A percentile compares a stretch with the other conserved stretches of the same genome.
Evolutionary conservation across 2,113 vertebrate genomes (phyloP).

Genomic region (Capreolus pygargus): DNA sequence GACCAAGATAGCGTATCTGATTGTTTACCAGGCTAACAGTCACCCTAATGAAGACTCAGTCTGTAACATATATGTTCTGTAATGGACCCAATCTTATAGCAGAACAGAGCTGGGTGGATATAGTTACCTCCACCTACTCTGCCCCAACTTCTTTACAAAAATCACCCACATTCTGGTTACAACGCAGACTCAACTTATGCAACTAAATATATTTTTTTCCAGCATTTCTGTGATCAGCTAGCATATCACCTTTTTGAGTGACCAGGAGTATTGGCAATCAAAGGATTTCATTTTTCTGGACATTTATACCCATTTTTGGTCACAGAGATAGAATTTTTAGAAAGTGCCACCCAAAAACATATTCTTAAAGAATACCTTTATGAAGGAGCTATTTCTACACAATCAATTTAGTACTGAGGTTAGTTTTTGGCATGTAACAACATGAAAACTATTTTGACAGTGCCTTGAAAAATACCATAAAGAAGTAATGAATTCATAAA

Average conservation of each 20-base stretch:
- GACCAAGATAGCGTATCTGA: slow-evolving; percentile 11
- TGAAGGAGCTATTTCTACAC: not conserved
- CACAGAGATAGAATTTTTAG: slow-evolving; percentile 24
- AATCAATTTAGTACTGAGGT: not conserved
- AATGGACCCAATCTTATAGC: not conserved
- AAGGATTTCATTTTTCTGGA: slow-evolving; percentile 29
- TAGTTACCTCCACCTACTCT: slow-evolving; percentile 36
- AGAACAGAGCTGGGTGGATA: not conserved
- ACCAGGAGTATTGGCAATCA: slow-evolving; percentile 45
- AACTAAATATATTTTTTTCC: slow-evolving; percentile 11
- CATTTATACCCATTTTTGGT: not conserved
- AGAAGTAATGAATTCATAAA: slow-evolving; percentile 13
- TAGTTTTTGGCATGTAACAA: not conserved
- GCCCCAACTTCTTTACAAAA: slow-evolving; percentile 58
- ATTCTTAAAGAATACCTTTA: slow-evolving; percentile 5
- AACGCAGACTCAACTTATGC: slow-evolving; percentile 13
- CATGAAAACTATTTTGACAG: not conserved
- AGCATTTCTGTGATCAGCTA: slow-evolving; percentile 42
- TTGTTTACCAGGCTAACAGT: slow-evolving; percentile 38
- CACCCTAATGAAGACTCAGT: not conserved
- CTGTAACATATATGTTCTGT: slow-evolving; percentile 30
- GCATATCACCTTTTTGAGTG: not conserved
- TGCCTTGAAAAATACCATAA: slow-evolving; percentile 2
- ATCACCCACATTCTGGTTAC: not conserved
- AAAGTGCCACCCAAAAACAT: slow-evolving; percentile 28